phyloP scores from a whole-genome alignment of 2,113 vertebrate species.

The Brevimyrus niger region DNA sequence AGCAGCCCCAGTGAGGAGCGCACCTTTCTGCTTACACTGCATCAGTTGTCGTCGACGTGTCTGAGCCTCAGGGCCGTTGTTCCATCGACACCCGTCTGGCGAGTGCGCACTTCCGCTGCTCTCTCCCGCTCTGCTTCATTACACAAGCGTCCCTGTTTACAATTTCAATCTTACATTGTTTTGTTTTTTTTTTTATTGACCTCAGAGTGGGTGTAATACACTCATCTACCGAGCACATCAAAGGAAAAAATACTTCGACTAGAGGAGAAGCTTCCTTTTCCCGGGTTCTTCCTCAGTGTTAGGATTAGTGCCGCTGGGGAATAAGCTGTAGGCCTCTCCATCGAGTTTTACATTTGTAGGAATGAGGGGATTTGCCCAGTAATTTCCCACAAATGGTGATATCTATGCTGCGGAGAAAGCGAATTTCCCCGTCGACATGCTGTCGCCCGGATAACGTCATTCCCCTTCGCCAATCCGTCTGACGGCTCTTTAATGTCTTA shows the following conservation, averaged over 20 bases:
- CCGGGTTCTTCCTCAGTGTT: neutral
- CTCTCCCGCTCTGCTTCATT: neutral
- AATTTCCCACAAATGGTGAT: neutral
- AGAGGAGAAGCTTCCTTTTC: neutral
- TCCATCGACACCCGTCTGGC: neutral
- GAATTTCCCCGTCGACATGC: slow-evolving; percentile 6
- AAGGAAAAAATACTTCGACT: neutral
- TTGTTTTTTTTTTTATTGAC: neutral
- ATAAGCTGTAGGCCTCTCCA: neutral
- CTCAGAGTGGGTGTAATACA: neutral
- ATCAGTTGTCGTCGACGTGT: neutral
- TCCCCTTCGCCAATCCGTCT: neutral
- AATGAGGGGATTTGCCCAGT: neutral
- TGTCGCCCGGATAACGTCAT: neutral
- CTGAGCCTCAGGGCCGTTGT: neutral
- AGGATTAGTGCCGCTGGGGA: slow-evolving; percentile 8
- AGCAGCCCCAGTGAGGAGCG: neutral
- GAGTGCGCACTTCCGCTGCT: too few relatives aligned
- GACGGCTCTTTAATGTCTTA: neutral
- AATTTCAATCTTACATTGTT: neutral
- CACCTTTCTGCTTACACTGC: neutral
- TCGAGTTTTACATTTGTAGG: slow-evolving; percentile 2
- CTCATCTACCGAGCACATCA: neutral
- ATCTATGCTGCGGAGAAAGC: neutral
- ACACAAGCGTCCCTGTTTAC: neutral